Base-by-base conservation (phyloP, 2,797 vertebrate species). In the Hafferia zeledoni region DNA sequence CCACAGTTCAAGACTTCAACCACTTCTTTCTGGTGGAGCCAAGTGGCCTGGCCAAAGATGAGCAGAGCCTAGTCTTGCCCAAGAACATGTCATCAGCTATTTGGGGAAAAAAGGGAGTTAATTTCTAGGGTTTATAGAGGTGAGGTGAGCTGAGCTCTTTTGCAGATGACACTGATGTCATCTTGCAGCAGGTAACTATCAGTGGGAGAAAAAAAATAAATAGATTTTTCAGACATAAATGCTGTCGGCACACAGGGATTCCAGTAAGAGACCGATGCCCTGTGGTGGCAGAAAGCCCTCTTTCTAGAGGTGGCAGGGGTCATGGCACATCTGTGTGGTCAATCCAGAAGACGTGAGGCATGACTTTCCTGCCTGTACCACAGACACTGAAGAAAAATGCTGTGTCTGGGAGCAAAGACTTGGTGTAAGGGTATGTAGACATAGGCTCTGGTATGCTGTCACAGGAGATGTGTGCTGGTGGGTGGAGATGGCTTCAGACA, bases 381-480 rank as follows among this genome's bases (percentile, higher is more conserved):
- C 31, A 79, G 71, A 79, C 79, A 30, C 20, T 11, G 46, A 81
- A 68, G 57, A 25, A 77, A 55, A 43, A 24, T 4, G 11, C 68
- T 37, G 5, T 77, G 12, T 46, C 30, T 65, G 30, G 44, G 13
- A 59, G 49, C 28, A 68, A 89, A 92, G 39, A 5, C 41, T 46
- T 33, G 6, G 6, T 16, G 7, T 44, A 47, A 87, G 17, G 20
- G 33, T 25, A 9, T 5, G n/a, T 49, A 47, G 53, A 28, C 0
- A 0, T 14, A 18, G 35, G 18, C 24, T 75, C 2, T 4, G 67
- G 1, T 6, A 6, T 3, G 11, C 27, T 18, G 0, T 19, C 11
- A 4, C 35, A 17, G 52, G 43, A 74, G 49, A 9, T 5, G 11
- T 1, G 3, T 74, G 47, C 17, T 37, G 53, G 16, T 10, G 27